Base-by-base conservation (phyloP, 1,140 invertebrate species). In the Zaprionus gabonicus region DNA sequence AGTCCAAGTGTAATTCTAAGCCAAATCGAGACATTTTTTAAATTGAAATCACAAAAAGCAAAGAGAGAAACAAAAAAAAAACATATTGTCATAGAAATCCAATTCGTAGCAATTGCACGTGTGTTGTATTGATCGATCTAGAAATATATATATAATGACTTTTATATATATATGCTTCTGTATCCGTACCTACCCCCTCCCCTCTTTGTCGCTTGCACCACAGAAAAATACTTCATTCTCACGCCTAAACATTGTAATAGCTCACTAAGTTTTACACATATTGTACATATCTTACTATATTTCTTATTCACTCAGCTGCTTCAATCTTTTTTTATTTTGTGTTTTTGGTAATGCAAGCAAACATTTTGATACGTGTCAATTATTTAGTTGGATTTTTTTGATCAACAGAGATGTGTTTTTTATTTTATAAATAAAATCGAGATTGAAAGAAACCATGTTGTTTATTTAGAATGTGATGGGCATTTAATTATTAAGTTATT, bases 341-440 rank as follows among this genome's bases (percentile, higher is more conserved):
- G 13, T 65, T 76, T 70, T 82, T 82, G 81, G 71, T 80, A 70
- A 66, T 60, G 65, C 77, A 84, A 78, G 74, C 78, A 72, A 74
- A 28, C 28, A 55, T 57, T 64, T 67, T 81, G 27, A 70, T 66
- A 60, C 77, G 80, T 87, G 84, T 81, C 63, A 75, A 75, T 86
- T 82, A 85, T 87, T 71, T 80, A 68, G 68, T 78, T 88, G 84
- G 83, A 83, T 88, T 88, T 80, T 78, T 72, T 76, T 83, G 62
- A 88, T 76, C 81, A 79, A 88, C 68, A 70, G 76, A 88, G 66
- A 88, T 87, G 84, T 88, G 84, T 88, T 87, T 80, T 87, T 87
- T 87, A 87, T 87, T 87, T 87, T 87, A 87, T 87, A 87, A 87
- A 87, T 87, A 90, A 87, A 87, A 84, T 84, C 78, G 78, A 87